Evolutionary conservation across 2,888 invertebrate genomes (phyloP).

Genomic region (Barypeithes pellucidus): DNA sequence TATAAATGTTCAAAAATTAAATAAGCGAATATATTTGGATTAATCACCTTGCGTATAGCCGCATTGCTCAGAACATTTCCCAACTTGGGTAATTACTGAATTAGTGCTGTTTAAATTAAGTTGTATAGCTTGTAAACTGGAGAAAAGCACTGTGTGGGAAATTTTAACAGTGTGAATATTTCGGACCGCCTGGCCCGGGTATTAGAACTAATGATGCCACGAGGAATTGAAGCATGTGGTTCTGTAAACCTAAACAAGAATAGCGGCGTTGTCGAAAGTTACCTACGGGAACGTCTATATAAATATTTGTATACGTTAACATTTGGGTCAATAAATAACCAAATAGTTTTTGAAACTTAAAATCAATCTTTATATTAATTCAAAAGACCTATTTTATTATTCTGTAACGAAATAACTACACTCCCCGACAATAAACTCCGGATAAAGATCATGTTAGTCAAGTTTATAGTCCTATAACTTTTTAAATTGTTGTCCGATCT

Average conservation of each 20-base stretch:
- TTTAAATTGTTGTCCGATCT: no score
- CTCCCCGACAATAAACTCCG: no score
- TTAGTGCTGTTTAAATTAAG: constrained; percentile 10
- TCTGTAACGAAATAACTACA: no score
- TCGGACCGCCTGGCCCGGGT: constrained; percentile 4
- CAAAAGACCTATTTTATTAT: no score
- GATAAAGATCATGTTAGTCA: no score
- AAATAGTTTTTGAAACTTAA: no score
- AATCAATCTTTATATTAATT: no score
- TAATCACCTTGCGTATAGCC: neutral
- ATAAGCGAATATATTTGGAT: neutral
- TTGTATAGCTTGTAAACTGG: neutral
- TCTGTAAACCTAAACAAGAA: constrained; percentile 13
- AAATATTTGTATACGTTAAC: neutral
- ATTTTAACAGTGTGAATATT: constrained; percentile 16
- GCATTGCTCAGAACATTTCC: neutral
- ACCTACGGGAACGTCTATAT: neutral
- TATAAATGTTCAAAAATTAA: no score
- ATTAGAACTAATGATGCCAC: constrained; percentile 24
- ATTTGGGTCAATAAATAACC: no score
- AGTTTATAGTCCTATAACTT: no score
- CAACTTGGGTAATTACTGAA: constrained; percentile 11
- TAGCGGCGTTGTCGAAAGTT: neutral
- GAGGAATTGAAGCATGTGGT: neutral
- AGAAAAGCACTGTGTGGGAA: constrained; percentile 10